Evolutionary conservation across 1,140 invertebrate genomes (phyloP).

Genomic region (Ericerus pela): DNA sequence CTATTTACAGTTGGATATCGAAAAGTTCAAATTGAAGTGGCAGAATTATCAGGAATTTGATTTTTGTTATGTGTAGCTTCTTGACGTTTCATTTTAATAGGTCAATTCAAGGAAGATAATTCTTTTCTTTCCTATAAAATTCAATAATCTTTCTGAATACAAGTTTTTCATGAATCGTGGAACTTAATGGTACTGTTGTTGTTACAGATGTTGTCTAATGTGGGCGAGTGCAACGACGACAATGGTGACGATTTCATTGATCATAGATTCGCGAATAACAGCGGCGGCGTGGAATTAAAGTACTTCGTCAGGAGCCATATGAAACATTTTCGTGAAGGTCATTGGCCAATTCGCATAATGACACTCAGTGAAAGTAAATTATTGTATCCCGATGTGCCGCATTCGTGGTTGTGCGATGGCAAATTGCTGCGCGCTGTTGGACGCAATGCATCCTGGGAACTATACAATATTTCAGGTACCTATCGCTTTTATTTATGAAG

Average conservation of each 20-base stretch:
- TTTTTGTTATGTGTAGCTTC: too few species aligned
- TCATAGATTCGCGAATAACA: conserved; percentile 14
- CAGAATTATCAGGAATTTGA: too few species aligned
- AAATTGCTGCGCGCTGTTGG: conserved; percentile 69
- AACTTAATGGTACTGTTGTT: neutral
- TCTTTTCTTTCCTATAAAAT: too few species aligned
- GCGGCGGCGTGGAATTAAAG: conserved; percentile 42
- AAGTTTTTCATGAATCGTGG: too few species aligned
- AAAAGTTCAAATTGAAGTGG: too few species aligned
- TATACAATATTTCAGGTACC: conserved; percentile 73
- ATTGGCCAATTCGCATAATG: conserved; percentile 45
- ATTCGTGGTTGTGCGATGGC: conserved; percentile 80
- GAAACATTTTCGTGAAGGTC: neutral
- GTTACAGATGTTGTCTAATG: neutral
- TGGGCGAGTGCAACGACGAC: neutral
- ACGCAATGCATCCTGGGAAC: conserved; percentile 67
- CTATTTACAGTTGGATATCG: too few species aligned
- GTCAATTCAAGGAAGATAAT: too few species aligned
- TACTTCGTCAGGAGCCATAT: conserved; percentile 55
- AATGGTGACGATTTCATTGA: neutral
- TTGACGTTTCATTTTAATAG: too few species aligned
- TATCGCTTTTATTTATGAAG: too few species aligned
- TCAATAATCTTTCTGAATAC: too few species aligned
- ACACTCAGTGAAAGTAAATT: conserved; percentile 65
- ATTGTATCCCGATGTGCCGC: conserved; percentile 60